Evolutionary conservation across 2,113 vertebrate species (phyloP), one percentile per base, ranked within the genome.

Genomic region (Dipodomys spectabilis): DNA sequence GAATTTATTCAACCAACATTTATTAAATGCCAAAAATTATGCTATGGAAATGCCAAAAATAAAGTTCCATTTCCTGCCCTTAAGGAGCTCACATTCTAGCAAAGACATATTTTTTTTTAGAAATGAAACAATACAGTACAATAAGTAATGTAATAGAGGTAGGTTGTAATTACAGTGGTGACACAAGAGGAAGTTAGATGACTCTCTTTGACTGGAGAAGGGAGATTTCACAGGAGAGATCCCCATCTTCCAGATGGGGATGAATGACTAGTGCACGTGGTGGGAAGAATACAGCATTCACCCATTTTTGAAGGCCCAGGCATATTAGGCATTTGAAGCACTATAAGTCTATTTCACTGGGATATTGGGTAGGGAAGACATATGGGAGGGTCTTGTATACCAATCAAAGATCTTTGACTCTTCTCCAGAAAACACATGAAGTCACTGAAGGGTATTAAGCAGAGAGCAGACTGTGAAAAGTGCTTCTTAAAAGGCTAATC

Each of bases 11-110:
- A 94, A 95, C 53, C 89, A 81, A 92, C 77, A 91, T 95, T 96
- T 96, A 96, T 84, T 95, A 95, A 91, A 72, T 72, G 85, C 90
- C 88, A 92, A 92, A 96, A 95, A 83, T 30, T 90, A 88, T 75
- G 84, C 87, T 82, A 57, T 69, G 49, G 82, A 88, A 35, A 93
- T 92, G 85, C 67, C 83, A 93, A 92, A 91, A 92, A 90, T 75
- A 30, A 88, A 88, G 79, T 94, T 95, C 72, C 45, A 92, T 91
- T 95, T 94, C 95, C 93, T 97, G 97, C 95, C 93, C 96, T 87
- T 94, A 65, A 90, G 74, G 96, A 95, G 96, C 97, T 97, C 94
- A 97, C 97, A 97, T 90, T 96, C 95, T 97, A 94, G 72, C 86
- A 93, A 91, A 92, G 82, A 95, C 44, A 85, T 78, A 95, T 92